These are phyloP conservation scores for Halictus rubicundus DNA, from an alignment of 1,140 invertebrate species.

Conservation along the genomic window DNA sequence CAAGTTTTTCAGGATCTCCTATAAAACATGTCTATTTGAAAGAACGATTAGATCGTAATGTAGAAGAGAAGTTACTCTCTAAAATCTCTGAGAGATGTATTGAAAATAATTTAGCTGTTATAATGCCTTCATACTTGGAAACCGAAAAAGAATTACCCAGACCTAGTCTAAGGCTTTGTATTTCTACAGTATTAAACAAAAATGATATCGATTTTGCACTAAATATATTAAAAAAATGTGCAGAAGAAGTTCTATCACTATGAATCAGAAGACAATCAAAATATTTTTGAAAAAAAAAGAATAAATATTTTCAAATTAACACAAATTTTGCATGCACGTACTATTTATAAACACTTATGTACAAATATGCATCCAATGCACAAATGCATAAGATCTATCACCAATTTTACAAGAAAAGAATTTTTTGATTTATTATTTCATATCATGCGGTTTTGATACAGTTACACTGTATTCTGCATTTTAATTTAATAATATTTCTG, in stretches of 20 bases:
- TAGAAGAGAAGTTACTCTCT: conserved; percentile 82
- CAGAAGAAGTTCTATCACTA: conserved; percentile 66
- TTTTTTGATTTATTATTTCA: background rate
- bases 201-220: conserved; percentile 79
- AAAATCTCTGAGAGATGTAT: conserved; percentile 84
- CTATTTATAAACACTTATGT: background rate
- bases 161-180: conserved; percentile 82
- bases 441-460: background rate
- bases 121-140: conserved; percentile 81
- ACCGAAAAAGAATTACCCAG: conserved; percentile 78
- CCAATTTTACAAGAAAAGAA: background rate
- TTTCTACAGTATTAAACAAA: conserved; percentile 78
- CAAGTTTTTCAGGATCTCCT: conserved; percentile 83
- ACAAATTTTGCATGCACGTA: background rate
- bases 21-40: conserved; percentile 90
- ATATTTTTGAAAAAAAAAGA: background rate
- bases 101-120: conserved; percentile 81
- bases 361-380: background rate
- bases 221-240: conserved; percentile 70
- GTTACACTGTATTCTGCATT: background rate
- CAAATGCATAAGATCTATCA: background rate
- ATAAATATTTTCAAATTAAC: conserved; percentile 1
- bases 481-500: background rate
- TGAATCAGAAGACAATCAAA: conserved; percentile 12
- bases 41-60: conserved; percentile 77